These are phyloP conservation scores for Rhabdomys dilectus DNA, from an alignment of 2,113 vertebrate genomes.

Conservation along the genomic window DNA sequence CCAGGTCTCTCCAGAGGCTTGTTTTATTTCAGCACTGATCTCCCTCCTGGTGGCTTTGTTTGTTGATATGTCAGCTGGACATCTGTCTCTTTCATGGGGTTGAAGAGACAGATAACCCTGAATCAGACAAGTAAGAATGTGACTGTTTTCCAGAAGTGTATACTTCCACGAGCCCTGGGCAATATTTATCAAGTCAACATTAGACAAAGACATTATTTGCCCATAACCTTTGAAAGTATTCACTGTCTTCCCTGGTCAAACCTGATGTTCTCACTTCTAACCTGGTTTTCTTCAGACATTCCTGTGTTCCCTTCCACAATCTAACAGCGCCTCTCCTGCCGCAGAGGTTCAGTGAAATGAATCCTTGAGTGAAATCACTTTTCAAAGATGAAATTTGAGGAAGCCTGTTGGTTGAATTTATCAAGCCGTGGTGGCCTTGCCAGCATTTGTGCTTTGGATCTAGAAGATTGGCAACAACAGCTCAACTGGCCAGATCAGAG, in stretches of 20 bases:
- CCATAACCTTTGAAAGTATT: neutral
- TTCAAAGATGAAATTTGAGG: slow-evolving; percentile 6
- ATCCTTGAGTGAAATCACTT: slow-evolving; percentile 28
- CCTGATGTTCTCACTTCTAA: neutral
- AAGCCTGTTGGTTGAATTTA: neutral
- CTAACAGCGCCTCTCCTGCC: neutral
- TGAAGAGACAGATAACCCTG: neutral
- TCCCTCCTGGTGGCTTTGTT: neutral
- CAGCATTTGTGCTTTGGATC: neutral
- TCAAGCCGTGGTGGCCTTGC: neutral
- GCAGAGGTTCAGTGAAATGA: neutral
- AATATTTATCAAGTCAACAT: neutral
- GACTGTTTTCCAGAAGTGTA: neutral
- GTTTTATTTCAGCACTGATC: neutral
- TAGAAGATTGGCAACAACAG: neutral
- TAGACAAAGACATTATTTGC: slow-evolving; percentile 24
- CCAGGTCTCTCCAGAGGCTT: neutral
- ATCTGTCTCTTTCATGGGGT: neutral
- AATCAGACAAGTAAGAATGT: neutral
- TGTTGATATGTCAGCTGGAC: neutral
- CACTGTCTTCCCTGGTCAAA: neutral
- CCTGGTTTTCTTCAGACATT: neutral
- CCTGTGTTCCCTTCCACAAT: neutral
- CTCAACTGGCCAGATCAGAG: neutral
- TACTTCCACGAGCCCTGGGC: neutral